A percentile compares a stretch with the other conserved stretches of the same genome.
phyloP scores from a whole-genome alignment of 2,113 vertebrate genomes.

The Cynopterus brachyotis region DNA sequence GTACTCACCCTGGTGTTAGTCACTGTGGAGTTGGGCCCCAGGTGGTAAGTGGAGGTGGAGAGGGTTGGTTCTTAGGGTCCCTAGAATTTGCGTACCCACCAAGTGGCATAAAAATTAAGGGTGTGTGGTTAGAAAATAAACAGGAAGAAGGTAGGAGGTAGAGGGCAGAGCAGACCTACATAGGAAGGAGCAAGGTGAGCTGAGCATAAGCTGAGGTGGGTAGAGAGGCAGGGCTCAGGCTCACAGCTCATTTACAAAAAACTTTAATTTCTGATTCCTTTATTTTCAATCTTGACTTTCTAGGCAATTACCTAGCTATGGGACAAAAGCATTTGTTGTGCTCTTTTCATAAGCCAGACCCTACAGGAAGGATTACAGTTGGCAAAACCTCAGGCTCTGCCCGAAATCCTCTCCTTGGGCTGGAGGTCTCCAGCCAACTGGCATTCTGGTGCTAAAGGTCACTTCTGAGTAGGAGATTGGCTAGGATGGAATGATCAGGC shows the following conservation, averaged over 20 bases:
- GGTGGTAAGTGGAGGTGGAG: not conserved
- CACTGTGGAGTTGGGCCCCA: not conserved
- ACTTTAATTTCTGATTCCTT: slow-evolving; percentile 47
- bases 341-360: slow-evolving; percentile 12
- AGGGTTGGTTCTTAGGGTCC: not conserved
- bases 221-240: not conserved
- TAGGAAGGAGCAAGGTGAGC: not conserved
- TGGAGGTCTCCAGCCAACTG: not conserved
- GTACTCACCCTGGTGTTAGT: not conserved
- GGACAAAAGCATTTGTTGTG: slow-evolving; percentile 36
- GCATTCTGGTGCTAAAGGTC: slow-evolving; percentile 37
- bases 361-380: not conserved
- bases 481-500: slow-evolving; percentile 41
- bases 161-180: not conserved
- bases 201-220: not conserved
- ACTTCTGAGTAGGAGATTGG: slow-evolving; percentile 39
- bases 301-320: slow-evolving; percentile 18
- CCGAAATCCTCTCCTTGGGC: not conserved
- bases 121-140: not conserved
- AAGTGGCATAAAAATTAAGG: not conserved
- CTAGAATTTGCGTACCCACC: not conserved
- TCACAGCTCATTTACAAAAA: slow-evolving; percentile 34
- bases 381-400: slow-evolving; percentile 3
- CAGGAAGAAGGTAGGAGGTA: not conserved
- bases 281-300: slow-evolving; percentile 59